Conservation (phyloP, 1,140 invertebrate species). For the Harlomillsia oculata region DNA sequence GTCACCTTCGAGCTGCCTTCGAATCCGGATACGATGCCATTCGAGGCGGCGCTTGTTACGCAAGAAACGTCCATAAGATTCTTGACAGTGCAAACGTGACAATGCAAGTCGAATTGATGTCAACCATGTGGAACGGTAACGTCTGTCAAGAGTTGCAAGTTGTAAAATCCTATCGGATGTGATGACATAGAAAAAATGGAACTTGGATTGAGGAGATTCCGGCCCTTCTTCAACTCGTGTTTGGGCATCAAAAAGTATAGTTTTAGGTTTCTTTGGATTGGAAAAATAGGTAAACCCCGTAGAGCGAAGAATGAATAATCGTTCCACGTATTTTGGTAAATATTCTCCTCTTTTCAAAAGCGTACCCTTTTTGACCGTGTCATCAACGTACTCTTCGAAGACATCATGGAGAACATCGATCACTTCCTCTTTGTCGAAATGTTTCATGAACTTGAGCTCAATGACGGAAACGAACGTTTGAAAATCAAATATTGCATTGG, state of each 20-base stretch:
- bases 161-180: constrained; percentile 58
- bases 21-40: constrained; percentile 27
- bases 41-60: constrained; percentile 33
- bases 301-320: constrained; percentile 67
- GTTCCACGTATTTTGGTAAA: constrained; percentile 61
- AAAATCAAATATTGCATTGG: constrained; percentile 34
- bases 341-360: constrained; percentile 63
- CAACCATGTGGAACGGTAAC: constrained; percentile 33
- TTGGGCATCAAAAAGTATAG: constrained; percentile 53
- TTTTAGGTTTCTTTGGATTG: constrained; percentile 55
- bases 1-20: constrained; percentile 29
- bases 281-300: constrained; percentile 64
- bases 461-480: constrained; percentile 34
- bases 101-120: constrained; percentile 25
- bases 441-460: constrained; percentile 31
- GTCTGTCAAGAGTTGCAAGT: constrained; percentile 39
- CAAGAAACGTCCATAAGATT: constrained; percentile 31
- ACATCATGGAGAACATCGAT: constrained; percentile 62
- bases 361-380: constrained; percentile 71
- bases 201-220: constrained; percentile 47
- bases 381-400: constrained; percentile 64
- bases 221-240: constrained; percentile 53
- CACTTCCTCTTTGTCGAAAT: constrained; percentile 49
- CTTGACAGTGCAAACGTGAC: constrained; percentile 27
- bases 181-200: constrained; percentile 46